Conservation (phyloP, 2,113 vertebrate species). For the Bagarius yarrelli region DNA sequence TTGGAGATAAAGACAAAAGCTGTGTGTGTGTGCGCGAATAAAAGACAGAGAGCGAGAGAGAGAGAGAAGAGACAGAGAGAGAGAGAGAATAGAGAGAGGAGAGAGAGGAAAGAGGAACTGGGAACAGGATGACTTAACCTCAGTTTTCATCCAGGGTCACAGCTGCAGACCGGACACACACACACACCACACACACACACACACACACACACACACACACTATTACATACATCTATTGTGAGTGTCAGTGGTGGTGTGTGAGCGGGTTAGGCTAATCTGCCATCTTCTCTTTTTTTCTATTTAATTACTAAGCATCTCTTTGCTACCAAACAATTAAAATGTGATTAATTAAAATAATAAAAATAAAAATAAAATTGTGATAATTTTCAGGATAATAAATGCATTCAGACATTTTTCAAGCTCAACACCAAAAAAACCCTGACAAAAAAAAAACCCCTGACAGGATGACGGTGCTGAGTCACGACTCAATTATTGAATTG, state of each 20-base stretch:
- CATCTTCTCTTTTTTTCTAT: not conserved
- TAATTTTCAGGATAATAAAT: not conserved
- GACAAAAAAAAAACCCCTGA: not conserved
- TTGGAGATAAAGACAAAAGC: conserved; percentile 10
- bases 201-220: conserved; percentile 16
- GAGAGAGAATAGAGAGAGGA: not conserved
- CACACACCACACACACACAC: conserved; percentile 1
- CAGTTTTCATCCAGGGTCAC: conserved; percentile 28
- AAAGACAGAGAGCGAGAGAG: not conserved
- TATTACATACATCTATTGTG: not conserved
- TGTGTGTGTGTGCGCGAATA: not conserved
- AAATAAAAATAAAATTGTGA: too few relatives aligned
- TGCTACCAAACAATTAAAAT: not conserved
- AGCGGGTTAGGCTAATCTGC: not conserved
- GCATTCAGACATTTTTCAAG: not conserved
- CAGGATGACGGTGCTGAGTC: conserved; percentile 17
- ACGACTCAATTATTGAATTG: not conserved
- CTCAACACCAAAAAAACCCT: not conserved
- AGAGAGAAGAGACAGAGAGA: not conserved
- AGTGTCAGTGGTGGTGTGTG: not conserved
- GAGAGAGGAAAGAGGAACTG: conserved; percentile 14
- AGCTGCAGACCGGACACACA: conserved; percentile 15
- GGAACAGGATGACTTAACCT: conserved; percentile 29
- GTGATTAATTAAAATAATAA: too few relatives aligned
- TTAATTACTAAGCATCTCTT: not conserved